Percentiles rank a stretch among this genome's conserved stretches.
Conservation (phyloP, 53 echinoderm and acorn worm species). For the Mesocentrotus franciscanus region DNA sequence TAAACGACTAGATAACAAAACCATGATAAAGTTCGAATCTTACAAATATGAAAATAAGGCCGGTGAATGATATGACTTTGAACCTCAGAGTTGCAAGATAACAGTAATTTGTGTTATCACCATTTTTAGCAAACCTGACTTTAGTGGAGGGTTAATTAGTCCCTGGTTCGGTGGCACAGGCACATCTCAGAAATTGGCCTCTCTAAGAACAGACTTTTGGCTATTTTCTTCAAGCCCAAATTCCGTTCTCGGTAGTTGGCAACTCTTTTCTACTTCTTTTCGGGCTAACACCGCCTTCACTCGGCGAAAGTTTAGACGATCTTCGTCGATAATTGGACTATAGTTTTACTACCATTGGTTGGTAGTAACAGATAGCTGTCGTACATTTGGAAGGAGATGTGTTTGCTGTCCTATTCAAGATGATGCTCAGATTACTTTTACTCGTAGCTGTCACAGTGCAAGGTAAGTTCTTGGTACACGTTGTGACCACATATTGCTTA, state of each 20-base stretch:
- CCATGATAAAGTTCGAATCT: not conserved
- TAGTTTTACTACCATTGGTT: not conserved
- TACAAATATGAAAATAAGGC: not conserved
- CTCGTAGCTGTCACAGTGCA: constrained; percentile 2
- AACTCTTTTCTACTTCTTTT: too few species aligned
- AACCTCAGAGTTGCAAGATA: not conserved
- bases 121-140: not conserved
- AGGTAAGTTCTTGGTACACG: not conserved
- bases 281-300: not conserved
- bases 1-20: not conserved
- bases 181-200: not conserved
- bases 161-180: not conserved
- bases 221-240: not conserved
- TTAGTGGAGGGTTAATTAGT: not conserved
- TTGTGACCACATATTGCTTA: not conserved
- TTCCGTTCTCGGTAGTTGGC: not conserved
- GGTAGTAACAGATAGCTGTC: constrained; percentile 4
- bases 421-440: constrained; percentile 27
- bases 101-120: not conserved
- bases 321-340: not conserved
- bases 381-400: not conserved
- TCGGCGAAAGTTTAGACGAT: not conserved
- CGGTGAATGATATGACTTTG: not conserved
- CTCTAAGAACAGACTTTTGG: not conserved
- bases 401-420: not conserved